A percentile compares a stretch with the other conserved stretches of the same genome.
These are phyloP conservation scores for Leptonema lineaticorne DNA, from an alignment of 1,140 invertebrate species.

Conservation along the genomic window DNA sequence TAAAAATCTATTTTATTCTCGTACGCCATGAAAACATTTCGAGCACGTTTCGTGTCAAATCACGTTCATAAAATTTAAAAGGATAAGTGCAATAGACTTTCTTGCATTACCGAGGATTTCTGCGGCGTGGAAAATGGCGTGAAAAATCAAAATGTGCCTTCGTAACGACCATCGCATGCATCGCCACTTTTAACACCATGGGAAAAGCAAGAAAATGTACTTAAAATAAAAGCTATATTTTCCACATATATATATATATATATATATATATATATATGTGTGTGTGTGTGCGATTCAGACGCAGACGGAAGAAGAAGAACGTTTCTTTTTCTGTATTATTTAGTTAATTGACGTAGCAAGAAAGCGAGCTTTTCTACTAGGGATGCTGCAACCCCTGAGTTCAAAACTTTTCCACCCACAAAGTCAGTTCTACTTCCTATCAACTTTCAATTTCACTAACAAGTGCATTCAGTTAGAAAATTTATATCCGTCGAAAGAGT, in stretches of 20 bases:
- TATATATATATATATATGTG: too few species aligned
- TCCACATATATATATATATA: too few species aligned
- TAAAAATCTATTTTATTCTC: too few species aligned
- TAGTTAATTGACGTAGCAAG: slow-evolving; percentile 30
- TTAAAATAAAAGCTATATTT: slow-evolving; percentile 4
- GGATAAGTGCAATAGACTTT: neutral
- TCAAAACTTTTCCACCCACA: slow-evolving; percentile 25
- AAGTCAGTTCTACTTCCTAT: slow-evolving; percentile 26
- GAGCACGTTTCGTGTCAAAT: neutral
- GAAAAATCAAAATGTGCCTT: neutral
- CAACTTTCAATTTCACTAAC: slow-evolving; percentile 30
- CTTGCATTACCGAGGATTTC: neutral
- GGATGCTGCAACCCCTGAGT: neutral
- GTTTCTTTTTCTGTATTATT: slow-evolving; percentile 26
- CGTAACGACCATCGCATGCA: neutral
- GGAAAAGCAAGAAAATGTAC: slow-evolving; percentile 21
- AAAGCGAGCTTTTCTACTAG: neutral
- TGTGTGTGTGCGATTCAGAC: slow-evolving; percentile 8
- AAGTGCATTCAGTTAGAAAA: slow-evolving; percentile 14
- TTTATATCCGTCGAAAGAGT: neutral
- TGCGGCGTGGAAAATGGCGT: neutral
- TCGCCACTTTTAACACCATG: neutral
- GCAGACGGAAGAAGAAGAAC: slow-evolving; percentile 14
- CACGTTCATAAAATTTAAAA: neutral
- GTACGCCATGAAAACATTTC: neutral